Evolutionary conservation across 2,888 invertebrate genomes (phyloP), one percentile per base, ranked within the genome.

Genomic region (Dynastes tityus): DNA sequence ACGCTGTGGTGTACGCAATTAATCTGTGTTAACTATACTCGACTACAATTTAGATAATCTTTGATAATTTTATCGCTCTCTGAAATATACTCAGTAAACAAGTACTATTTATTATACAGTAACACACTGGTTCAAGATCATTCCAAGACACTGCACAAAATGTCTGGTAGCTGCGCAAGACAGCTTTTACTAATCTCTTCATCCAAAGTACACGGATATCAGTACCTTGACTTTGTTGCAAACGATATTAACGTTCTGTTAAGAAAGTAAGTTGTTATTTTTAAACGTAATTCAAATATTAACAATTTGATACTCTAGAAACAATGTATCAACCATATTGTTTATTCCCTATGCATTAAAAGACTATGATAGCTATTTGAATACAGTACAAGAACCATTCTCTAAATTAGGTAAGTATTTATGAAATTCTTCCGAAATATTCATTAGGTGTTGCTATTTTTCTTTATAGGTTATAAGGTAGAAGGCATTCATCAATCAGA

Each of bases 291-390:
- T 78, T 63, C 40, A 75, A 67, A 64, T 32, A 71, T 53, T 70
- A 49, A 71, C 16, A 77, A 55, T 68, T 68, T 78, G 32, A 71
- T 75, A 79, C 90, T 91, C 76, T 87, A 95, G 95, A 81, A 92
- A 92, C 84, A 90, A 91, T 83, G 92, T 94, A 0, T 89, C 89
- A 61, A 91, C 92, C 63, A 86, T 96, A 68, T 87, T 95, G 8
- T 96, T 96, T 87, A 89, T 96, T 45, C 95, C 96, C 0, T 96
- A 94, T 87, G 96, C 96, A 8, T 89, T 92, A 84, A 91, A 89
- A 53, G 91, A 94, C 84, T 90, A 93, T 85, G 91, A 94, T 84
- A 89, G 87, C 6, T 96, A 95, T 85, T 92, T 94, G 0, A 86
- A 89, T 8, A 92, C 89, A 85, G 91, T 95, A 0, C 89, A 89